A percentile compares a stretch with the other conserved stretches of the same genome.
These are phyloP conservation scores for Paguma larvata DNA, from an alignment of 2,797 vertebrate species.

Conservation along the genomic window DNA sequence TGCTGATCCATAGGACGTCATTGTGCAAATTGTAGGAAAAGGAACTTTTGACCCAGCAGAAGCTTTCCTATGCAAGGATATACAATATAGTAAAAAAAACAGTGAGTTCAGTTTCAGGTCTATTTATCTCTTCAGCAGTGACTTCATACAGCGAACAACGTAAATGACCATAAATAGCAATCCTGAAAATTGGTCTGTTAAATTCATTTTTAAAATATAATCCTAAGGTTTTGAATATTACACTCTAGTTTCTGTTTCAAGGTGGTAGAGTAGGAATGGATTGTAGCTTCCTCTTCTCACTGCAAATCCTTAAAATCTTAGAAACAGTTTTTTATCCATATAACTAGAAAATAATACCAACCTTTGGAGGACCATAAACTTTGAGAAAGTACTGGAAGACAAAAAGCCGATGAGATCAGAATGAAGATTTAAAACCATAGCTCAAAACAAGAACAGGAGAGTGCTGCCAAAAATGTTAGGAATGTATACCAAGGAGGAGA, in stretches of 20 bases:
- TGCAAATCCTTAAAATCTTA: background rate
- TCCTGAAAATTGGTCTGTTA: background rate
- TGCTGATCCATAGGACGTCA: background rate
- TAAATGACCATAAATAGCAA: background rate
- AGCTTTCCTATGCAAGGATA: background rate
- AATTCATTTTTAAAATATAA: conserved; percentile 52
- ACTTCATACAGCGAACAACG: background rate
- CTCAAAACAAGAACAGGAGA: conserved; percentile 34
- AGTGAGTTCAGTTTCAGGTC: background rate
- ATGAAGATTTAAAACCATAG: conserved; percentile 45
- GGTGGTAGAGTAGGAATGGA: background rate
- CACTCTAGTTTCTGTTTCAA: background rate
- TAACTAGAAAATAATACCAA: conserved; percentile 35
- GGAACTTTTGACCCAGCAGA: background rate
- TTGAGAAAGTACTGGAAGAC: conserved; percentile 38
- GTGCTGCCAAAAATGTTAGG: background rate
- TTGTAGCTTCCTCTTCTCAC: background rate
- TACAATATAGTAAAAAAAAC: background rate
- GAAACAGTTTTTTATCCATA: background rate
- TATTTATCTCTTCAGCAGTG: background rate
- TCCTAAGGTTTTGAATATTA: background rate
- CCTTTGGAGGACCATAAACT: background rate
- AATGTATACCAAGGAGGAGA: background rate
- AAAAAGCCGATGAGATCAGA: conserved; percentile 45
- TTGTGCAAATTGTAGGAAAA: background rate